Base-by-base conservation (phyloP, 2,797 vertebrate genomes). In the Gymnothorax javanicus region DNA sequence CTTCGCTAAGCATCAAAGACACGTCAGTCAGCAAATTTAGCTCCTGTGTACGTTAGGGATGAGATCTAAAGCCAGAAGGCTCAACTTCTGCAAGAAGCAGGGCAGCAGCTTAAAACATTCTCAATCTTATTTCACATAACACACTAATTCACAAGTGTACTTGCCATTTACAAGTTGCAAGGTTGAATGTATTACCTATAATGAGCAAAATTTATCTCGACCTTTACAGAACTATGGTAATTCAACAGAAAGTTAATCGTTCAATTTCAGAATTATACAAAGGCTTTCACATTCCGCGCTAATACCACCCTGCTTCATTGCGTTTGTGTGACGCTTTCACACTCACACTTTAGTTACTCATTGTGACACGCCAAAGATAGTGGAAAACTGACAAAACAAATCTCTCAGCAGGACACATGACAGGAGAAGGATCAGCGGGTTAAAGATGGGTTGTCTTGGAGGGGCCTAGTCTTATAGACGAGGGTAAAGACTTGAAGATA, bases 361-460 rank as follows among this genome's bases (percentile, higher is more conserved):
- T 81, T 1, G 73, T 81, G 77, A 81, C 77, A n/a, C 77, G 56
- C 50, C 52, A 81, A 81, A 81, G 73, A 81, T 56, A 81, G 77
- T n/a, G 77, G 50, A 81, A 33, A 17, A 81, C 52, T 81, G 77
- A 81, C 77, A 81, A 56, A 23, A 81, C 77, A 56, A 23, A 33
- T 81, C 77, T 54, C 52, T 56, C 77, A 8, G 77, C 52, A 81
- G 50, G 52, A 56, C 77, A 81, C 50, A 11, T 50, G 12, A 81
- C 75, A 81, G n/a, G 77, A 81, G 77, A 20, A 56, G 77, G 77
- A 56, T 81, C 17, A 56, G 77, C 13, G 50, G 52, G 77, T 54
- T 23, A 54, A 56, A 81, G 52, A 54, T 56, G 50, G 4, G 17
- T 11, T 81, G 50, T 81, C 77, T 81, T 7, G 56, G 52, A 54